Base-by-base conservation (phyloP, 1,140 invertebrate species). In the Dendroctonus ponderosae region DNA sequence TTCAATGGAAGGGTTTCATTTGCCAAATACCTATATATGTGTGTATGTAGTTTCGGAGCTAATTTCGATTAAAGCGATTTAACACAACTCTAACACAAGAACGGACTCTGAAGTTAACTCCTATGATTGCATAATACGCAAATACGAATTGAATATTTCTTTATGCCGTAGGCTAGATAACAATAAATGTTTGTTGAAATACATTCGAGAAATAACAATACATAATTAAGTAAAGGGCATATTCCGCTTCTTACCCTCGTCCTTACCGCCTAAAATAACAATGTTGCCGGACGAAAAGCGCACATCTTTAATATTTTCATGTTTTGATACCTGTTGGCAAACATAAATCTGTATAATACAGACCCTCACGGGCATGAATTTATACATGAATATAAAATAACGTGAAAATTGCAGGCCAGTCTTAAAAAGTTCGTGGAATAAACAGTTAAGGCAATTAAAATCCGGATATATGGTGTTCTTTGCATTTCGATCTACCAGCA, bases 1-100 rank as follows among this genome's bases (percentile, higher is more conserved):
- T 72, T 70, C 69, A 72, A 72, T 72, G 70, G 53, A 26, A 65
- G 65, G 48, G 44, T 11, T 48, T 65, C 62, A 42, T 37, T 57
- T 26, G 52, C 42, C 53, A 38, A 58, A 48, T 65, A 50, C 51
- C 49, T 59, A 56, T 3, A 3, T 26, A 26, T 26, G 26, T 26
- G 26, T 26, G 26, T 26, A 26, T 26, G 26, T 26, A 42, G 6
- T 65, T 54, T 46, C 62, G 46, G 7, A 37, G 49, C 52, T 70
- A 68, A 71, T 69, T 59, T 56, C 11, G 61, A 40, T 42, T 52
- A 56, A 63, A 63, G 26, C 66, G 59, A 63, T 68, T 68, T 63
- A 43, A 50, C 46, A 46, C 8, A 43, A 63, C 12, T 46, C 26
- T 3, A 26, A 26, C 26, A 26, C 26, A 26, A 26, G 26, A 26